Evolutionary conservation across 2,113 vertebrate genomes (phyloP).

Genomic region (Engystomops pustulosus): DNA sequence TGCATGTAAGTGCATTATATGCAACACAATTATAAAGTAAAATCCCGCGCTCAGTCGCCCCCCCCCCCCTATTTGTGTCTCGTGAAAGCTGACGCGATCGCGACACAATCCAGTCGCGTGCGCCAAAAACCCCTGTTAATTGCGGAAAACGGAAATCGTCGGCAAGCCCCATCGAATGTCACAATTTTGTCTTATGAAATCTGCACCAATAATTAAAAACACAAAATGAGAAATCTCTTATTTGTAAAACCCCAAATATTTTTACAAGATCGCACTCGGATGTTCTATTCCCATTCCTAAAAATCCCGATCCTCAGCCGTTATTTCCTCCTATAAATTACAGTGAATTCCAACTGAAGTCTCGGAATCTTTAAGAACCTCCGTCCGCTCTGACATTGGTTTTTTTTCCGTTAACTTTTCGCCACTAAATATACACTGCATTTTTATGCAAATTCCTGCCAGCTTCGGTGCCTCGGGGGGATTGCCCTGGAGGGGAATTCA

Average conservation of each 20-base stretch:
- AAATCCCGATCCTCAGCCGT: background rate
- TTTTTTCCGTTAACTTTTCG: constrained; percentile 16
- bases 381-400: constrained; percentile 43
- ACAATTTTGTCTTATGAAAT: background rate
- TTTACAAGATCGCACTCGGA: no score
- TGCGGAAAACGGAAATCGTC: no score
- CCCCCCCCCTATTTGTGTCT: no score
- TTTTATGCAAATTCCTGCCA: constrained; percentile 50
- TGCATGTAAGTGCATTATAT: no score
- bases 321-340: background rate
- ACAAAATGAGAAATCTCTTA: background rate
- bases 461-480: constrained; percentile 37
- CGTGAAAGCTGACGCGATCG: no score
- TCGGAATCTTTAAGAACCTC: background rate
- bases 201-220: background rate
- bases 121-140: no score
- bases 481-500: constrained; percentile 40
- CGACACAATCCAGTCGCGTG: no score
- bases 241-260: no score
- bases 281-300: background rate
- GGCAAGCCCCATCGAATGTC: no score
- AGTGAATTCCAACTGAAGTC: background rate
- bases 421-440: constrained; percentile 31
- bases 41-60: no score
- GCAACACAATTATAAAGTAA: no score